These are phyloP conservation scores for Lethenteron reissneri DNA, from an alignment of 2,113 vertebrate species.

Conservation along the genomic window DNA sequence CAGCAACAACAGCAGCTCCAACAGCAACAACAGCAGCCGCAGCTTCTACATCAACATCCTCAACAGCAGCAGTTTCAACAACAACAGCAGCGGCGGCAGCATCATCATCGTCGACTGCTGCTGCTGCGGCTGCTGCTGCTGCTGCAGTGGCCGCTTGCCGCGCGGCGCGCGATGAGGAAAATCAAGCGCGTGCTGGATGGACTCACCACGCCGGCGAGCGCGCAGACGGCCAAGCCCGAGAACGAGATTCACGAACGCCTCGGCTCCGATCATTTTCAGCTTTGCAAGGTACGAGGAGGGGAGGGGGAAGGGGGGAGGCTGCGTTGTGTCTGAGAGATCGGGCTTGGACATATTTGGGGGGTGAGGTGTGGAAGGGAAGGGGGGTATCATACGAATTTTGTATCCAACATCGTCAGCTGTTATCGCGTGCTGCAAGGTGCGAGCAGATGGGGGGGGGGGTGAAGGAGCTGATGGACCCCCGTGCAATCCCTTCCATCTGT, in stretches of 20 bases:
- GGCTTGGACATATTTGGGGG: neutral
- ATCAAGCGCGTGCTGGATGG: neutral
- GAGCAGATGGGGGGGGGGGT: neutral
- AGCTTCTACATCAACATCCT: no score
- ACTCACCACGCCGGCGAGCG: neutral
- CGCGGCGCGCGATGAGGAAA: neutral
- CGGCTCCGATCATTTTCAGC: slow-evolving; percentile 1
- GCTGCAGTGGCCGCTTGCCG: neutral
- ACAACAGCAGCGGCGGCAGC: neutral
- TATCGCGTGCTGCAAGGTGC: neutral
- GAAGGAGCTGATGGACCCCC: neutral
- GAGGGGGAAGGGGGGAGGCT: neutral
- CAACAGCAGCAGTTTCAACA: no score
- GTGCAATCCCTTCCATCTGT: neutral
- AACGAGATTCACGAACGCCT: neutral
- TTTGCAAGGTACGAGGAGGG: neutral
- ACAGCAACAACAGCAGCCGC: no score
- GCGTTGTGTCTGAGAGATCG: neutral
- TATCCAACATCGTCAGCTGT: neutral
- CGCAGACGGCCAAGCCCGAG: neutral
- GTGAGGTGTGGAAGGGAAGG: neutral
- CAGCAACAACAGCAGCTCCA: no score
- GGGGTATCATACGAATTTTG: neutral
- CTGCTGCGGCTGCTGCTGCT: neutral
- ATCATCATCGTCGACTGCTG: neutral